Base-by-base conservation (phyloP, 1,140 invertebrate genomes). In the Drosophila nigrodunni region DNA sequence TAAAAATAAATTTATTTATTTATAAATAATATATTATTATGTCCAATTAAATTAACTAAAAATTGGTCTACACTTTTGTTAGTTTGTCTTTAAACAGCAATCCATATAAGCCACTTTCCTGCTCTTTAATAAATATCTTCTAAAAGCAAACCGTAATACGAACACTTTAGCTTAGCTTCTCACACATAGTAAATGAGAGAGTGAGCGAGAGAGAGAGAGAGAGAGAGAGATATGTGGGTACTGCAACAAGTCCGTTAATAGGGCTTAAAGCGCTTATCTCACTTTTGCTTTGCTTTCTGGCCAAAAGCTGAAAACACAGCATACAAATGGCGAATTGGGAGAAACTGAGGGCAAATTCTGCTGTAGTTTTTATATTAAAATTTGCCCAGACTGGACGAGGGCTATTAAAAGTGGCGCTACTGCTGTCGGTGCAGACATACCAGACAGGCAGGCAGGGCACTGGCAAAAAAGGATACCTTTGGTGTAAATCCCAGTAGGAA, bases 281-380 rank as follows among this genome's bases (percentile, higher is more conserved):
- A 80, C 74, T 74, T 74, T 74, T 43, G 46, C 74, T 50, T 58
- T 44, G 35, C 35, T 57, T 44, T 41, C 61, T 57, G 58, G 55
- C 58, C 13, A 43, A 49, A 65, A 73, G 57, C 70, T 67, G 35
- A 72, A 57, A 73, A 43, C 64, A 64, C 18, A 50, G 68, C 68
- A 74, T 55, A 85, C 76, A 86, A 86, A 87, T 71, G 82, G 69
- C 37, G 1, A 47, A 47, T 25, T 3, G 58, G 30, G 1, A 25
- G 21, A 10, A 10, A 1, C 10, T 7, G 41, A 8, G 8, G 30
- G n/a, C 5, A 34, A n/a, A 64, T 65, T 67, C 67, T 73, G 77
- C 66, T 80, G 78, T 83, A 83, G 85, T 89, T 88, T 89, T 88
- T 89, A 89, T 88, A 88, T 88, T 88, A 88, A 88, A 89, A 83